A percentile compares a stretch with the other conserved stretches of the same genome.
Conservation (phyloP, 1,140 invertebrate species). For the Drosophila bifasciata region DNA sequence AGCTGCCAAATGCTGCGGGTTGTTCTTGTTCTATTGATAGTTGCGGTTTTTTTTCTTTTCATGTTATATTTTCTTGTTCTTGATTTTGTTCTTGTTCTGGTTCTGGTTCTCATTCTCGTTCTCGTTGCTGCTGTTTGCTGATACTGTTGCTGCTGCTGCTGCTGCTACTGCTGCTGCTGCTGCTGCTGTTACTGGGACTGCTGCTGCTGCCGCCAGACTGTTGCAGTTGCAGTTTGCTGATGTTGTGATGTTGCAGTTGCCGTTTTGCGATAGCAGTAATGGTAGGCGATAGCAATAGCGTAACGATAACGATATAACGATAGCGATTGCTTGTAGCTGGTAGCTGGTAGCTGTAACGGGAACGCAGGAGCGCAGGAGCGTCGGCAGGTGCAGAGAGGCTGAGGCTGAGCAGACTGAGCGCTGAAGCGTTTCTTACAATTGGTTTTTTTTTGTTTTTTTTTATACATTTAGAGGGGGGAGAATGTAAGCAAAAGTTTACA, state of each 20-base stretch:
- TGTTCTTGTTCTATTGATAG: conserved; percentile 29
- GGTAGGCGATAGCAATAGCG: conserved; percentile 10
- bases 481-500: conserved; percentile 53
- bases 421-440: conserved; percentile 23
- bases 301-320: conserved; percentile 25
- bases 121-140: conserved; percentile 24
- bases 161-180: conserved; percentile 20
- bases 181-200: conserved; percentile 28
- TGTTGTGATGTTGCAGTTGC: not conserved
- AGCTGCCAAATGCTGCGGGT: conserved; percentile 49
- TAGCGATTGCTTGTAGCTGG: conserved; percentile 27
- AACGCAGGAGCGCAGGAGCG: conserved; percentile 51
- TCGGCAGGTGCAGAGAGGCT: conserved; percentile 42
- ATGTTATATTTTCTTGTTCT: conserved; percentile 41
- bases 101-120: too few species aligned
- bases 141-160: conserved; percentile 12
- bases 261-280: conserved; percentile 36
- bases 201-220: conserved; percentile 14
- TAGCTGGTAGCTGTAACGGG: conserved; percentile 30
- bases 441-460: conserved; percentile 3
- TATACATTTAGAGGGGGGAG: conserved; percentile 40
- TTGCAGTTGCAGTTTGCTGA: conserved; percentile 9
- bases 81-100: conserved; percentile 18
- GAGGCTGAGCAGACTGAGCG: conserved; percentile 16
- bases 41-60: conserved; percentile 15